Base-by-base conservation (phyloP, 1,140 invertebrate species). In the Aplysia californica region DNA sequence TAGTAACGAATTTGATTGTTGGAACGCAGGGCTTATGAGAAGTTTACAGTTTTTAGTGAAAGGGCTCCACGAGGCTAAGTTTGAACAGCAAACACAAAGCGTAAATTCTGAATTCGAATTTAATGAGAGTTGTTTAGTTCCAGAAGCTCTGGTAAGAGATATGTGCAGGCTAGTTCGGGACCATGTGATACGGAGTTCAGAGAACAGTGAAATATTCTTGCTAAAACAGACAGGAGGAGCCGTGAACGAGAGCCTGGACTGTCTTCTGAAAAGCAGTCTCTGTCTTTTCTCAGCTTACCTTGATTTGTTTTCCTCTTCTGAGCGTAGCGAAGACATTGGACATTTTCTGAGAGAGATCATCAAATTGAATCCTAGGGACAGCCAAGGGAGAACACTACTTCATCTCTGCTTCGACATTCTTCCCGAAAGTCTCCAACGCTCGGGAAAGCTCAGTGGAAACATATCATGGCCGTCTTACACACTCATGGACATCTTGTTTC, bases 361-460 rank as follows among this genome's bases (percentile, higher is more conserved):
- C n/a, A 1, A 36, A 1, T 29, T 73, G 39, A 73, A 73, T 39
- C 70, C 56, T 2, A 36, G 55, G 50, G 70, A 58, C 41, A 3
- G n/a, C 0, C 6, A 59, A 4, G 31, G 38, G 18, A n/a, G 41
- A 41, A 38, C 31, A 26, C n/a, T 73, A 26, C 56, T 73, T 15
- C 70, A 73, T 31, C 36, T 73, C 55, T 73, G 56, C 35, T 61
- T 73, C 23, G 55, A 61, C n/a, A 20, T 21, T 38, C 33, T n/a
- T 38, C 1, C 69, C 59, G 29, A n/a, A n/a, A n/a, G n/a, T n/a
- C n/a, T n/a, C n/a, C n/a, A n/a, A n/a, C n/a, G n/a, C n/a, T n/a
- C n/a, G n/a, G n/a, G n/a, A n/a, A n/a, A n/a, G n/a, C n/a, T n/a
- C n/a, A n/a, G n/a, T n/a, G n/a, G n/a, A n/a, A n/a, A n/a, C n/a